phyloP scores from a whole-genome alignment of 1,140 invertebrate species.

The Pissodes strobi region DNA sequence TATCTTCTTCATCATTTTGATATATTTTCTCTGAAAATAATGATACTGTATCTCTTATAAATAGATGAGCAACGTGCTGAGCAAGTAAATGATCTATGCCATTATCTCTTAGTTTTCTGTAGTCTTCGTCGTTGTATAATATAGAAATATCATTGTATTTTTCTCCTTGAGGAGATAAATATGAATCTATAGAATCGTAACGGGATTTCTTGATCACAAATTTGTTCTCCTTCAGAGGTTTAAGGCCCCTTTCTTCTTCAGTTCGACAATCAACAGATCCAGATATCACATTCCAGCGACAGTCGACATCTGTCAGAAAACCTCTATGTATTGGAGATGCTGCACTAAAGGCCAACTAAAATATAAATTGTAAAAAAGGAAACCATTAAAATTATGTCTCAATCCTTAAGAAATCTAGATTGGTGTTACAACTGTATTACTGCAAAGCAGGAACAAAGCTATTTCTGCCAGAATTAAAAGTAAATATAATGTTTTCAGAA shows the following conservation, averaged over 20 bases:
- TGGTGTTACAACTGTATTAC: no score
- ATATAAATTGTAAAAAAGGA: no score
- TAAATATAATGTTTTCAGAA: no score
- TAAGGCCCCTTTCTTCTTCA: constrained; percentile 86
- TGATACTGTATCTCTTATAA: constrained; percentile 96
- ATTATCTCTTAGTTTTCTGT: constrained; percentile 78
- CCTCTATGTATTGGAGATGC: constrained; percentile 94
- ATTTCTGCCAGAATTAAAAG: no score
- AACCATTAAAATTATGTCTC: no score
- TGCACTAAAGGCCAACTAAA: constrained; percentile 90
- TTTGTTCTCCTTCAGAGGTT: constrained; percentile 74
- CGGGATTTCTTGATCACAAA: constrained; percentile 94
- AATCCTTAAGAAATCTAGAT: no score
- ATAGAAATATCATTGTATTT: constrained; percentile 92
- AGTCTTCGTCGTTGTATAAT: constrained; percentile 83
- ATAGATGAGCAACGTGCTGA: constrained; percentile 96
- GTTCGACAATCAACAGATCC: constrained; percentile 96
- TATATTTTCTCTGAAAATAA: constrained; percentile 95
- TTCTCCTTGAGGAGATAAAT: constrained; percentile 85
- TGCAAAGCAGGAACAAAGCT: no score
- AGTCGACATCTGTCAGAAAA: constrained; percentile 92
- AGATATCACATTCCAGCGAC: constrained; percentile 95
- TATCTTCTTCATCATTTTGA: constrained; percentile 92
- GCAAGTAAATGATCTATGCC: constrained; percentile 91
- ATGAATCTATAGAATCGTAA: constrained; percentile 97